Base-by-base conservation (phyloP, 2,888 invertebrate genomes). In the Strigamia crassipes region DNA sequence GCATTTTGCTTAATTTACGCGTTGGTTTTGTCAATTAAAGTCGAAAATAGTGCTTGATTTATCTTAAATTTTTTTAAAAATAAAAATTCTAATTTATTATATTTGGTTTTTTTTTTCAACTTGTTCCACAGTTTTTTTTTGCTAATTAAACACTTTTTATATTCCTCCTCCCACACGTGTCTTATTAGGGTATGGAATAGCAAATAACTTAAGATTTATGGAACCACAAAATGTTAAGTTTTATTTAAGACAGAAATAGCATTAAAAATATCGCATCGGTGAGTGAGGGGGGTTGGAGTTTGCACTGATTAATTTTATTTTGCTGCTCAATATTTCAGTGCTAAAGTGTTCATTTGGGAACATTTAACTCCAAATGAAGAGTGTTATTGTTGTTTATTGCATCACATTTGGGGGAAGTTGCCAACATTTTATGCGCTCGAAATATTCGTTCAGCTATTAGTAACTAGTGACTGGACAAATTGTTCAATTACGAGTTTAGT, bases 391-490 rank as follows among this genome's bases (percentile, higher is more conserved):
- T 66, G 61, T 38, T 38, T 38, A 18, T 66, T 66, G 12, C 61
- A 66, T 66, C 61, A 38, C 23, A 10, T 21, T 21, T 12, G n/a
- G 61, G 21, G 8, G 21, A 66, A 12, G 8, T 21, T 66, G 61
- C 61, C 61, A 66, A 66, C 61, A 66, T 66, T 66, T 66, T 23
- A 12, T 66, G 61, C 61, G 61, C 21, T 66, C 61, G 21, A 66
- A 66, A 23, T 66, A 66, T 66, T 66, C 21, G 10, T 66, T 66
- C 0, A 66, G 23, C 61, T 23, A 66, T 23, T 6, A 66, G n/a
- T 6, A 23, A 21, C 10, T 18, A 21, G 6, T 12, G 5, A 23
- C 23, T 23, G 12, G 18, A 66, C 61, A 66, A 66, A 66, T 66
- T 66, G 61, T 15, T 66, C 61, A 66, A 66, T 66, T 66, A 23